Percentiles rank a stretch among this genome's conserved stretches.
phyloP scores from a whole-genome alignment of 53 echinoderm and acorn worm species.

The Paelopatides confundens region DNA sequence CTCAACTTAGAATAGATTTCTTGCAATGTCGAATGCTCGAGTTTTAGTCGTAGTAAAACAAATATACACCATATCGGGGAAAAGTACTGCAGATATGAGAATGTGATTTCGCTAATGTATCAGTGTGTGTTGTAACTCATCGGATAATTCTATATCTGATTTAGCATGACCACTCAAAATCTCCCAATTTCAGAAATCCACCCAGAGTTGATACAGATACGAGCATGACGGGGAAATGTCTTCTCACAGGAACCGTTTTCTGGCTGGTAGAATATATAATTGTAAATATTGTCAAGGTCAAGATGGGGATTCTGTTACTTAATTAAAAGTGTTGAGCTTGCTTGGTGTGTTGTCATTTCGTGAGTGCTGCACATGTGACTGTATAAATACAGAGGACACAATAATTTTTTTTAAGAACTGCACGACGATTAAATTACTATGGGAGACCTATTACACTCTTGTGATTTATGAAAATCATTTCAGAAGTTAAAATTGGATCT shows the following conservation, averaged over 20 bases:
- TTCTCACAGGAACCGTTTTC: neutral
- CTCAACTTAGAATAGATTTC: too few species aligned
- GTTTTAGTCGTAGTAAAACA: too few species aligned
- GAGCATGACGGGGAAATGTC: neutral
- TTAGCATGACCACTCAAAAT: neutral
- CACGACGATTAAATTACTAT: neutral
- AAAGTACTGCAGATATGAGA: neutral
- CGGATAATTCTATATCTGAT: neutral
- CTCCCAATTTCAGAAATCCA: neutral
- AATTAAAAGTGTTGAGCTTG: constrained; percentile 45
- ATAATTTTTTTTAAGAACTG: neutral
- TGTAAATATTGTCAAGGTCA: constrained; percentile 44
- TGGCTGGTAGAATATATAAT: neutral
- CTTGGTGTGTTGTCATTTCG: constrained; percentile 3
- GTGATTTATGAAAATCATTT: too few species aligned
- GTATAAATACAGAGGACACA: neutral
- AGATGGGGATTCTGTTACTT: constrained; percentile 16
- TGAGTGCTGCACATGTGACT: neutral
- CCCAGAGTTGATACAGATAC: neutral
- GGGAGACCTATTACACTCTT: neutral
- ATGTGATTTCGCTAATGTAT: neutral
- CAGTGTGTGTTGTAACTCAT: neutral
- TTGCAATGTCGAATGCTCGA: too few species aligned
- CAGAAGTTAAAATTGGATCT: too few species aligned
- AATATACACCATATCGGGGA: too few species aligned